These are phyloP conservation scores for Notothenia coriiceps DNA, from an alignment of 2,113 vertebrate species.

Conservation along the genomic window DNA sequence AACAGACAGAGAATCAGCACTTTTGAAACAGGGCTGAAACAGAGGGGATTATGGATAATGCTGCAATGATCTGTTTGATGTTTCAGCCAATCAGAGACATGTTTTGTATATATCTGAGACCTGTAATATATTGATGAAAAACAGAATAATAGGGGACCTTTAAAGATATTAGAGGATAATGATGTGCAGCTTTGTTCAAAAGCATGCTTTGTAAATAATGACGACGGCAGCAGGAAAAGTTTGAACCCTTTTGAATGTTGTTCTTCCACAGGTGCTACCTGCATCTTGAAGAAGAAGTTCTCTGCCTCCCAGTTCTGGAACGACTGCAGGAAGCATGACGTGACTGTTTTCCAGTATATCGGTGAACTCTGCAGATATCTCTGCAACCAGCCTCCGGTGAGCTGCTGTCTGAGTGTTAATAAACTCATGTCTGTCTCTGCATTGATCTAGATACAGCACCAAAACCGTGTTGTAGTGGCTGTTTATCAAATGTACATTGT, in stretches of 20 bases:
- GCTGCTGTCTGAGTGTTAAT: neutral
- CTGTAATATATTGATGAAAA: no score
- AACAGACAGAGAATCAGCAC: no score
- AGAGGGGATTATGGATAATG: no score
- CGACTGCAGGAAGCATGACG: constrained; percentile 90
- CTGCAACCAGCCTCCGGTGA: constrained; percentile 93
- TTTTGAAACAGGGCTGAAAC: no score
- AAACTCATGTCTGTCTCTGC: neutral
- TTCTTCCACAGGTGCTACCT: constrained; percentile 88
- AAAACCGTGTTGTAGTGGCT: neutral
- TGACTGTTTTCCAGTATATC: constrained; percentile 95
- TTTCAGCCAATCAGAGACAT: no score
- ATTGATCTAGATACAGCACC: neutral
- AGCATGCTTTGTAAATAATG: neutral
- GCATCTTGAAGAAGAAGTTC: constrained; percentile 95
- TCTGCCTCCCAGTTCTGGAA: constrained; percentile 95
- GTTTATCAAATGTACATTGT: no score
- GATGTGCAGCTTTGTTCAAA: neutral
- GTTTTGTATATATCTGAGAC: no score
- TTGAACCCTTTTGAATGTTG: neutral
- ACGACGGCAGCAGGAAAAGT: neutral
- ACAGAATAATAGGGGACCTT: no score
- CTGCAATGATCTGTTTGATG: no score
- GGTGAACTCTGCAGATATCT: constrained; percentile 96
- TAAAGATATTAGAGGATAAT: no score